A percentile compares a stretch with the other conserved stretches of the same genome.
phyloP scores from a whole-genome alignment of 2,113 vertebrate species.

The Neotoma lepida region DNA sequence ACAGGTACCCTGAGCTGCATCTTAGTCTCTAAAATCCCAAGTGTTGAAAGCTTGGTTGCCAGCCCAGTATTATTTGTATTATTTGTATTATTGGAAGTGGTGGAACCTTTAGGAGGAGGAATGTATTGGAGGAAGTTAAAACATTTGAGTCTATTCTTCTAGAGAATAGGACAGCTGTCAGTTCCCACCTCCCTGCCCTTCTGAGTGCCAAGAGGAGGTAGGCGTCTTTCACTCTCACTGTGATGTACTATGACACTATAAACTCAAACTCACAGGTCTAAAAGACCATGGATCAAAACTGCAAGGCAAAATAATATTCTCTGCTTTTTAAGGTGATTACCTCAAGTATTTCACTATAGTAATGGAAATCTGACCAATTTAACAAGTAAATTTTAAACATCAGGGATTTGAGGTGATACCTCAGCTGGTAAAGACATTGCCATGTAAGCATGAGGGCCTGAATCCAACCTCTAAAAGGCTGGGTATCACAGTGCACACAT shows the following conservation, averaged over 20 bases:
- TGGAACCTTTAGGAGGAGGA: background rate
- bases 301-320: background rate
- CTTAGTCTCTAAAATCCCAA: background rate
- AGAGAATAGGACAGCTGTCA: background rate
- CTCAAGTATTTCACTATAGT: background rate
- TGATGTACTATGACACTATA: background rate
- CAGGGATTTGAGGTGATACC: background rate
- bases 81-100: background rate
- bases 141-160: background rate
- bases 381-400: background rate
- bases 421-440: background rate
- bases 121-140: background rate
- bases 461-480: background rate
- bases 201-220: too few species aligned
- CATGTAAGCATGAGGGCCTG: background rate
- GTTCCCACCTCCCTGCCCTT: background rate
- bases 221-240: background rate
- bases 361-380: background rate
- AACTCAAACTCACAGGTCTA: background rate
- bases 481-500: background rate
- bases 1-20: background rate
- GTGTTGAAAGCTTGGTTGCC: background rate
- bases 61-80: too few species aligned
- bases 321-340: background rate
- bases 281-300: background rate